These are phyloP conservation scores for Xylocampa areola DNA, from an alignment of 2,888 invertebrate genomes.

Conservation along the genomic window DNA sequence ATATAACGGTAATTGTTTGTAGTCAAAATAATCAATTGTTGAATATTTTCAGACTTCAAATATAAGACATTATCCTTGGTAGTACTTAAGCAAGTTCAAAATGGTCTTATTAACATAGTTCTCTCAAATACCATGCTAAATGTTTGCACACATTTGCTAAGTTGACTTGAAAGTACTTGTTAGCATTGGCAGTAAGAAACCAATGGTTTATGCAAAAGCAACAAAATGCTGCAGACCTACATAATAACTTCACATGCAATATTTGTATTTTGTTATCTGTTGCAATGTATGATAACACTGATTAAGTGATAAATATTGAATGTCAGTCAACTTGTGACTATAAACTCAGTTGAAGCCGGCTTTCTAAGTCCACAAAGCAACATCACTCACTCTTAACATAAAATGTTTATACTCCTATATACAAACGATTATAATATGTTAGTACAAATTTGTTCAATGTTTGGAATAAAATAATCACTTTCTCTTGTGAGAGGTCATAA, in stretches of 20 bases:
- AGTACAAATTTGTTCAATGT: constrained; percentile 81
- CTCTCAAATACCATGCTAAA: constrained; percentile 22
- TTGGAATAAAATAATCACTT: constrained; percentile 84
- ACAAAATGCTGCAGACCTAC: constrained; percentile 19
- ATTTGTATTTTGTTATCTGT: constrained; percentile 38
- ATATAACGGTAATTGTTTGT: constrained; percentile 5
- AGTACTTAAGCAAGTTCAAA: constrained; percentile 17
- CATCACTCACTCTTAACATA: constrained; percentile 64
- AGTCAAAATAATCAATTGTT: constrained; percentile 29
- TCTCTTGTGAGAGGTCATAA: constrained; percentile 73
- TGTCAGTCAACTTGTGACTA: constrained; percentile 55
- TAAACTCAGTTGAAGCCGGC: constrained; percentile 60
- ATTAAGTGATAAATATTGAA: constrained; percentile 37
- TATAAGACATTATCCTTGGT: constrained; percentile 28
- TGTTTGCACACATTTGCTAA: constrained; percentile 34
- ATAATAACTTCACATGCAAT: constrained; percentile 24
- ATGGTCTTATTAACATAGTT: constrained; percentile 33
- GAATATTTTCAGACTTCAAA: constrained; percentile 34
- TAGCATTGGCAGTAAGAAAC: constrained; percentile 28
- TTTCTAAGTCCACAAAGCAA: constrained; percentile 61
- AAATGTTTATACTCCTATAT: constrained; percentile 64
- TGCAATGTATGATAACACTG: constrained; percentile 40
- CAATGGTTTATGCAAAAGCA: constrained; percentile 25
- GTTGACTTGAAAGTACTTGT: constrained; percentile 27
- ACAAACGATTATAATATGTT: constrained; percentile 66